A percentile compares a stretch with the other conserved stretches of the same genome.
Evolutionary conservation across 1,140 invertebrate genomes (phyloP).

Genomic region (Zaprionus ghesquierei): DNA sequence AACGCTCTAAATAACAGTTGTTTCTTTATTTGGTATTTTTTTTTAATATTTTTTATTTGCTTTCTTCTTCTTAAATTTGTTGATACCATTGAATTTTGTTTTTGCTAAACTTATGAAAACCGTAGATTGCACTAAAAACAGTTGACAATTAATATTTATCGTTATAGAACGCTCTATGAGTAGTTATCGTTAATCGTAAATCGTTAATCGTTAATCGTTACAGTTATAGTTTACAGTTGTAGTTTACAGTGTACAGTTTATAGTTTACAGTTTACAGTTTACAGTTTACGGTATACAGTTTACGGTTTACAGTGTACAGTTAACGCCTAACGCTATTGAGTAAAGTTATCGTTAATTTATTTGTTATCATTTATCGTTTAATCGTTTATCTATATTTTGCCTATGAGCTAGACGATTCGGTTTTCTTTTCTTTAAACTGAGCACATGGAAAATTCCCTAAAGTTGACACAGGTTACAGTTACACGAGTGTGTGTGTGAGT

Average conservation of each 20-base stretch:
- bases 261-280: constrained; percentile 21
- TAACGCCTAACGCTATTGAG: constrained; percentile 26
- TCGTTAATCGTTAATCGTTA: constrained; percentile 44
- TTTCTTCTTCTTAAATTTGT: constrained; percentile 15
- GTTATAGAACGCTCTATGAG: constrained; percentile 51
- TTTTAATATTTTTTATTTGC: constrained; percentile 12
- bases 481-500: background rate
- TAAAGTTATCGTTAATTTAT: constrained; percentile 19
- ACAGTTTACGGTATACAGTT: constrained; percentile 22
- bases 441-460: constrained; percentile 68
- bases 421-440: constrained; percentile 40
- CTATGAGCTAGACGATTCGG: constrained; percentile 28
- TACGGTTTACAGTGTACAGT: constrained; percentile 18
- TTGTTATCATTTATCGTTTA: constrained; percentile 23
- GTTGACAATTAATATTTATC: constrained; percentile 54
- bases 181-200: constrained; percentile 39
- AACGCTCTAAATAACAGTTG: constrained; percentile 42
- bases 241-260: constrained; percentile 15
- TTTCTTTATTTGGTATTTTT: constrained; percentile 5
- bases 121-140: constrained; percentile 80
- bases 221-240: constrained; percentile 23
- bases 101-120: constrained; percentile 77
- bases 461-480: constrained; percentile 35
- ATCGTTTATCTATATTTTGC: constrained; percentile 22
- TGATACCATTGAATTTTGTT: constrained; percentile 38